A percentile compares a stretch with the other conserved stretches of the same genome.
Evolutionary conservation across 1,140 invertebrate genomes (phyloP).

Genomic region (Apocrypta bakeri): DNA sequence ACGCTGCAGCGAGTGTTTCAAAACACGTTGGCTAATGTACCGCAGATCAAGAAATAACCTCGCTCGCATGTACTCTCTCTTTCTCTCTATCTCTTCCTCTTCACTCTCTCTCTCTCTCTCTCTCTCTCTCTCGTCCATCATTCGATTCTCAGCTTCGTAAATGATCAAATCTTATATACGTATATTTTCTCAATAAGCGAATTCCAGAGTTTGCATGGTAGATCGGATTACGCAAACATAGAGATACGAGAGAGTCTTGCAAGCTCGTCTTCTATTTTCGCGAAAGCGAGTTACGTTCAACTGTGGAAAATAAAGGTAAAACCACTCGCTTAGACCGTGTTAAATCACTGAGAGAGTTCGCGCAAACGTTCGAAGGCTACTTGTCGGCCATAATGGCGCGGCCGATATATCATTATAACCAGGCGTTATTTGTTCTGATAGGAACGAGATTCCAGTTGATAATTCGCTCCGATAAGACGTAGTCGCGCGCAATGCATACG

Average conservation of each 20-base stretch:
- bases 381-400: conserved; percentile 56
- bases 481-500: conserved; percentile 38
- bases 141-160: conserved; percentile 10
- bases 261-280: background rate
- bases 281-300: background rate
- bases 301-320: too few species aligned
- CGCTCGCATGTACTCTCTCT: background rate
- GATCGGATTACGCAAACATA: conserved; percentile 36
- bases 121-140: conserved; percentile 3
- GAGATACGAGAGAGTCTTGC: background rate
- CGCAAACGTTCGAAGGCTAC: background rate
- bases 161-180: conserved; percentile 32
- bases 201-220: background rate
- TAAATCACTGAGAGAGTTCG: conserved; percentile 9
- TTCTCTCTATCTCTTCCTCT: conserved; percentile 6
- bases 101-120: conserved; percentile 25
- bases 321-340: background rate
- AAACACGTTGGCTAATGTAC: conserved; percentile 74
- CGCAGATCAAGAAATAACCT: conserved; percentile 69
- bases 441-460: conserved; percentile 62
- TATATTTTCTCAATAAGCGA: conserved; percentile 13
- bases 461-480: conserved; percentile 55
- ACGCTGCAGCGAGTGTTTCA: conserved; percentile 71
- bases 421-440: conserved; percentile 67
- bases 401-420: conserved; percentile 59